Base-by-base conservation (phyloP, 2,797 vertebrate genomes). In the Pitangus sulphuratus region DNA sequence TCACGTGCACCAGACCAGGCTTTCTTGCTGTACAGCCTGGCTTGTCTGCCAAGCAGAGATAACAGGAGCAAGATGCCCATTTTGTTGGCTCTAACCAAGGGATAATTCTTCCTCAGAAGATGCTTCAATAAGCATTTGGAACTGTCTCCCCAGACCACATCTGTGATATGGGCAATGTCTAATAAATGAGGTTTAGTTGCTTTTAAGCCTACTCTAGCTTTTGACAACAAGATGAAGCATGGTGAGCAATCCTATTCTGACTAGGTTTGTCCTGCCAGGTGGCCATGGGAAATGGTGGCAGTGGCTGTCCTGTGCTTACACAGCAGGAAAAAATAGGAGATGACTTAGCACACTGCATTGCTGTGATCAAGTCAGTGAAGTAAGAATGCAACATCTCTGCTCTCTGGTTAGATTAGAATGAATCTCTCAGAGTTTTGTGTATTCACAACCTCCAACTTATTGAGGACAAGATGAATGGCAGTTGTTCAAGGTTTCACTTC, bases 21-120 rank as follows among this genome's bases (percentile, higher is more conserved):
- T 81, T 74, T 31, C 7, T 71, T 11, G 0, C 71, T 65, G 25
- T 5, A 21, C 12, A 42, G 14, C 1, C 3, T 0, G 3, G 3
- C 30, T 60, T 20, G 16, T 21, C 47, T 44, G 28, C 53, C 71
- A 40, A 40, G 14, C 11, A 84, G 33, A n/a, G 17, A 26, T 24
- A 44, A 66, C 35, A 72, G 26, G 12, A 48, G 4, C 12, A 56
- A 31, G 22, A 71, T 16, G 39, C 4, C 8, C 25, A 2, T 64
- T 54, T 45, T 37, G 2, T 9, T 83, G 28, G 11, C 26, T 80
- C 17, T 74, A 50, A 50, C 54, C 21, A 33, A 61, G 19, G 28
- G 22, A 24, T n/a, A 72, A 20, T 62, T 66, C 31, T 56, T 77
- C 12, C 44, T 56, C 9, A n/a, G 40, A 83, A 70, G 21, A 7